Evolutionary conservation across 30 jellyfish, hydroid and myxozoan species (phyloP).

Genomic region (Sanderia malayensis): DNA sequence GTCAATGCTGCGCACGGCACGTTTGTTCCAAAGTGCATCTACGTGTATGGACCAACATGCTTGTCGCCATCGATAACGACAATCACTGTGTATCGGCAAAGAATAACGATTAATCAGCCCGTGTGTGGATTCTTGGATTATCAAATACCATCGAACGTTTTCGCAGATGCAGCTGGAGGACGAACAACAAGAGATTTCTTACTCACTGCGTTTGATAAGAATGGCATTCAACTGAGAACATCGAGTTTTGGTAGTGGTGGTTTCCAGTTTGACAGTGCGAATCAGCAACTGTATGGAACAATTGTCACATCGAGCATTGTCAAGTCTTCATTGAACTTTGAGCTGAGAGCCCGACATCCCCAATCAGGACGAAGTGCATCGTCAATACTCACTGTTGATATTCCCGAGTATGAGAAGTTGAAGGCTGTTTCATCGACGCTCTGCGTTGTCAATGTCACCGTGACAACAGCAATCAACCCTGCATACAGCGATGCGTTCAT

Average conservation of each 20-base stretch:
- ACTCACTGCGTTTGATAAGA: constrained; percentile 15
- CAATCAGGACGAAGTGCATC: constrained; percentile 34
- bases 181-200: constrained; percentile 48
- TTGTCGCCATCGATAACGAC: constrained; percentile 21
- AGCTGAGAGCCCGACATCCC: constrained; percentile 73
- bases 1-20: constrained; percentile 17
- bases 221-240: constrained; percentile 17
- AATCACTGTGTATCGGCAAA: constrained; percentile 29
- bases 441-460: constrained; percentile 53
- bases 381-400: constrained; percentile 34
- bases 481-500: constrained; percentile 53
- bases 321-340: constrained; percentile 15
- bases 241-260: constrained; percentile 26
- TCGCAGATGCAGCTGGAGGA: constrained; percentile 52
- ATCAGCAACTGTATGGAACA: constrained; percentile 62
- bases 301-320: constrained; percentile 53
- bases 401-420: constrained; percentile 27
- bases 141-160: constrained; percentile 46
- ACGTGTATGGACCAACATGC: constrained; percentile 47
- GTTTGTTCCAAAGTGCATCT: constrained; percentile 21
- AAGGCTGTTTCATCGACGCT: constrained; percentile 28
- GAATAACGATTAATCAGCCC: constrained; percentile 27
- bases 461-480: constrained; percentile 52
- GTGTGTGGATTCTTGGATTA: constrained; percentile 74
- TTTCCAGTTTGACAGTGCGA: constrained; percentile 43